Base-by-base conservation (phyloP, 2,888 invertebrate genomes). In the Oligia fasciuncula region DNA sequence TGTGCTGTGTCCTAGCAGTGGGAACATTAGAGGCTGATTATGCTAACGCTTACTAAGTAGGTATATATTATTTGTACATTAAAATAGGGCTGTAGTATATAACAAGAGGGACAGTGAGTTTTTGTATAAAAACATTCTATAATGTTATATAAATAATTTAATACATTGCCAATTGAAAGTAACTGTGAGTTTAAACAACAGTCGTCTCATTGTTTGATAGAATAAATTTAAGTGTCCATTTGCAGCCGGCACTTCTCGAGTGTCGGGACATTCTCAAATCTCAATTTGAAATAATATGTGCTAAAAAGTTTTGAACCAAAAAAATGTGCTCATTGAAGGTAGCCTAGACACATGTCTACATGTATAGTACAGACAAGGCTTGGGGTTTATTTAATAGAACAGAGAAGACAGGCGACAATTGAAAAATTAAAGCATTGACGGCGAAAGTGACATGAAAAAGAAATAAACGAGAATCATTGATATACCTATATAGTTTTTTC, bases 141-240 rank as follows among this genome's bases (percentile, higher is more conserved):
- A 19, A 19, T 13, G 51, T 70, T 54, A 35, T 70, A 70, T 40
- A 70, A 70, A 54, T 54, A 54, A 54, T 70, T 23, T 14, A 51
- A 35, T 23, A 23, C 35, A 35, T 35, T 70, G 23, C 35, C 35
- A 70, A 9, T 70, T 54, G 35, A 14, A 70, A 23, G 51, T 23
- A 54, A 70, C 5, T 23, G 68, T 13, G 51, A 54, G 9, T 35
- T 70, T 23, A 70, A 70, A 70, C 35, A 54, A 70, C 14, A 54
- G 51, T 0, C 14, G 35, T 9, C 23, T 54, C 23, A 70, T 54
- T 70, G 70, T 70, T 35, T 70, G 4, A 9, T 35, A 35, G 4
- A 70, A 49, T 69, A 19, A 29, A 49, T 13, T 19, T n/a, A 2
- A 19, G 35, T 8, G 51, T 51, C 13, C 17, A 29, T 46, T 11